Percentiles rank a stretch among this genome's conserved stretches.
Evolutionary conservation across 2,888 invertebrate genomes (phyloP).

Genomic region (Bellardia bayeri): DNA sequence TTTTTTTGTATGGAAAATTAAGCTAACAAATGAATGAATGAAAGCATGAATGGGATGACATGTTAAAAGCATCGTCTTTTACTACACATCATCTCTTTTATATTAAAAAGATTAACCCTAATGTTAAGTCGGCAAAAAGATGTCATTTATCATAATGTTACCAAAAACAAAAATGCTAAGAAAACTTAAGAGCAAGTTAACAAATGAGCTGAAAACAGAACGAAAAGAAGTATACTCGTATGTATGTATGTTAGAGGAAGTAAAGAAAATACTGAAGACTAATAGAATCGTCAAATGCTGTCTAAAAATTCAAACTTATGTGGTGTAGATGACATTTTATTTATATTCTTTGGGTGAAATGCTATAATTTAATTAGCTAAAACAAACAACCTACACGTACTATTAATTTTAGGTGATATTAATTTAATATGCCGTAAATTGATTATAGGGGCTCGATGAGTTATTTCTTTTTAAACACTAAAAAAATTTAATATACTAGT

Average conservation of each 20-base stretch:
- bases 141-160: constrained; percentile 67
- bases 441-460: constrained; percentile 9
- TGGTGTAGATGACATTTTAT: background rate
- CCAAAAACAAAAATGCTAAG: background rate
- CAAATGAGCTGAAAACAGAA: constrained; percentile 1
- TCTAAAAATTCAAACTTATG: background rate
- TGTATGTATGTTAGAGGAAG: background rate
- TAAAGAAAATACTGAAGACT: background rate
- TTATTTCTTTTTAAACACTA: background rate
- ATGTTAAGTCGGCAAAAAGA: constrained; percentile 51
- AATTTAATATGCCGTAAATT: constrained; percentile 7
- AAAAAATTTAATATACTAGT: too few relatives aligned
- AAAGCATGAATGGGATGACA: constrained; percentile 62
- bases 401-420: constrained; percentile 10
- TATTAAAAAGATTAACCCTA: constrained; percentile 63
- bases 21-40: constrained; percentile 1
- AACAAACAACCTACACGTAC: constrained; percentile 30
- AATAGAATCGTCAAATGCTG: background rate
- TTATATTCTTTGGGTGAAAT: background rate
- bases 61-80: constrained; percentile 68
- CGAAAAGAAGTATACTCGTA: background rate
- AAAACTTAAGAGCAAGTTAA: constrained; percentile 34
- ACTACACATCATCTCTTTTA: constrained; percentile 40
- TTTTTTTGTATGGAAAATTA: background rate
- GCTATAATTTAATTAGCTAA: constrained; percentile 21